Conservation (phyloP, 2,113 vertebrate species). For the Uria lomvia region DNA sequence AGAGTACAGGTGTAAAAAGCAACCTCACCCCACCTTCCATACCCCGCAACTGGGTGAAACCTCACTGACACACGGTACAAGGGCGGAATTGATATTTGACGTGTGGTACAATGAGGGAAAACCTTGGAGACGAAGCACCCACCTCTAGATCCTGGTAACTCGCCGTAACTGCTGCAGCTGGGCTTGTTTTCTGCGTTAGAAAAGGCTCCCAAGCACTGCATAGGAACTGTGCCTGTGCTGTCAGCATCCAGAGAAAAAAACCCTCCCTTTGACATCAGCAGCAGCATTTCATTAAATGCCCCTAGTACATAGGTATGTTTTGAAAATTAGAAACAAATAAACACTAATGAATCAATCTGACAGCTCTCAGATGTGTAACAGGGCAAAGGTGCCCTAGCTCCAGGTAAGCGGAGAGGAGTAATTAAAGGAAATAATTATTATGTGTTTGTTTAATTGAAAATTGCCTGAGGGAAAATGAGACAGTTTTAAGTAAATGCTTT, state of each 20-base stretch:
- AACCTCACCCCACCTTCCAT: not conserved
- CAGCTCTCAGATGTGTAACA: conserved; percentile 34
- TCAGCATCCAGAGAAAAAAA: not conserved
- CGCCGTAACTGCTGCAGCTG: not conserved
- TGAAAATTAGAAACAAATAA: conserved; percentile 27
- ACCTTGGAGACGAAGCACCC: not conserved
- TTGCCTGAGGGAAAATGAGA: not conserved
- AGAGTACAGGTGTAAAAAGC: not conserved
- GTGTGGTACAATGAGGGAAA: not conserved
- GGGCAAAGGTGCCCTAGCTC: conserved; percentile 53
- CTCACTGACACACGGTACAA: accelerated
- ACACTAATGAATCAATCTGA: conserved; percentile 41
- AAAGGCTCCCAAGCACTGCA: not conserved
- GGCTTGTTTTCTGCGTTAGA: not conserved
- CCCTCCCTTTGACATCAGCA: not conserved
- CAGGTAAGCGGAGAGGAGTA: conserved; percentile 59
- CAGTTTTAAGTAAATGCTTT: conserved; percentile 43
- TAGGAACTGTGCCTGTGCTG: not conserved
- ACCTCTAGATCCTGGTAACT: not conserved
- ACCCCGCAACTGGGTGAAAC: not conserved
- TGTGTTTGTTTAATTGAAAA: conserved; percentile 64
- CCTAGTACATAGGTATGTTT: not conserved
- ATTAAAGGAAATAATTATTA: conserved; percentile 66
- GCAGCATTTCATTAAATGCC: not conserved
- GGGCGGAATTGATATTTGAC: not conserved